Base-by-base conservation (phyloP, 1,140 invertebrate genomes). In the Homalodisca vitripennis region DNA sequence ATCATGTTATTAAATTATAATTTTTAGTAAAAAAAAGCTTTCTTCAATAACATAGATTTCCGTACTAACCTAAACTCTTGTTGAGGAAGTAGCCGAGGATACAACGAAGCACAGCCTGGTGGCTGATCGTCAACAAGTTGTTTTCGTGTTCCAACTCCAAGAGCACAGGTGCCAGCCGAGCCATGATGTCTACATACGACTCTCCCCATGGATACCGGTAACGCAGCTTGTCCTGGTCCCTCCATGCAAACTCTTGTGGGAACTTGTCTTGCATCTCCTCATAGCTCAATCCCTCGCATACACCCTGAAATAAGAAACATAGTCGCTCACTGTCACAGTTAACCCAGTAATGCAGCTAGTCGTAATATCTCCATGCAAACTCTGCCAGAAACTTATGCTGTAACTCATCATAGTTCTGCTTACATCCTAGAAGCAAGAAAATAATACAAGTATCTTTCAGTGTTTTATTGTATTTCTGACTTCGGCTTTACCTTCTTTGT, bases 191-290 rank as follows among this genome's bases (percentile, higher is more conserved):
- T 70, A 93, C 84, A 78, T 95, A 95, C 13, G 90, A 93, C 76
- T 98, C 94, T 22, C 94, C 94, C 84, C 90, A 92, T 0, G 94
- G 94, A 80, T 97, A 97, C 47, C 95, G 86, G 80, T 97, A 98
- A 72, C 91, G 89, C 66, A 95, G 85, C 80, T 98, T 98, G 78
- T 97, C 93, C 74, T 93, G 88, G 80, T 97, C 94, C 14, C 95
- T 84, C 81, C 91, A 88, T 0, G 93, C 92, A 80, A 97, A 94
- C 79, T 97, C 95, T 74, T 92, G 88, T 0, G 94, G 94, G 83
- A 92, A 95, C 57, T 88, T 87, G 68, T 91, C 88, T 73, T 94
- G 90, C 81, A 98, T 95, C 79, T 97, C 95, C 79, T 97, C 93
- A 78, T 97, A 98, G 0, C 93, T 95, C 72, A 97, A 84, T 20